Evolutionary conservation across 2,113 vertebrate genomes (phyloP).

Genomic region (Amphiprion percula): DNA sequence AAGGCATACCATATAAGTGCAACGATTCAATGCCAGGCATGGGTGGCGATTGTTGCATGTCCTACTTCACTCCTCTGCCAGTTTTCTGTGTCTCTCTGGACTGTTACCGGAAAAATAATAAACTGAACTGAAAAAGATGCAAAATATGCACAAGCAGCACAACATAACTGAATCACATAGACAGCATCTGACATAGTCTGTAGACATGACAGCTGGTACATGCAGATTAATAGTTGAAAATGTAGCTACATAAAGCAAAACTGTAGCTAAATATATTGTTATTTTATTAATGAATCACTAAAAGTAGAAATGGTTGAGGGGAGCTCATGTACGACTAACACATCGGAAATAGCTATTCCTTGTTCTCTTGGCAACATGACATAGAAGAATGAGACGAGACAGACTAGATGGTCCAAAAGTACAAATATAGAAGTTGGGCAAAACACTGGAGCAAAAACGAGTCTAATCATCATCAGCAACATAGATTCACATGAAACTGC

Average conservation of each 20-base stretch:
- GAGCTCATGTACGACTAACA: background rate
- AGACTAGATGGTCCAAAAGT: slow-evolving; percentile 21
- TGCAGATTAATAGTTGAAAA: background rate
- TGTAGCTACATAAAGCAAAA: background rate
- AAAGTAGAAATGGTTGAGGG: background rate
- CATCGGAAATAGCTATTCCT: slow-evolving; percentile 16
- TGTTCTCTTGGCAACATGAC: slow-evolving; percentile 58
- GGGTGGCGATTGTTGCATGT: slow-evolving; percentile 2
- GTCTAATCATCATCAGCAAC: background rate
- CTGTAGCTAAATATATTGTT: background rate
- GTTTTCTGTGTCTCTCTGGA: background rate
- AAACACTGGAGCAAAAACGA: slow-evolving; percentile 1
- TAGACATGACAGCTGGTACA: background rate
- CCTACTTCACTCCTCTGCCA: background rate
- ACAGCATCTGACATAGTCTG: background rate
- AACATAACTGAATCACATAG: background rate
- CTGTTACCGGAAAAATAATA: slow-evolving; percentile 1
- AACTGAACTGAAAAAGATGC: background rate
- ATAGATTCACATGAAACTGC: background rate
- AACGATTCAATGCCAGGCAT: background rate
- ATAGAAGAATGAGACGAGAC: background rate
- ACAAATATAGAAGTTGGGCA: slow-evolving; percentile 29
- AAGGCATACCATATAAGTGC: background rate
- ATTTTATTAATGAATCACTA: background rate
- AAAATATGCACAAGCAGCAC: background rate